Conservation (phyloP, 2,797 vertebrate genomes). For the Anguilla obscura region DNA sequence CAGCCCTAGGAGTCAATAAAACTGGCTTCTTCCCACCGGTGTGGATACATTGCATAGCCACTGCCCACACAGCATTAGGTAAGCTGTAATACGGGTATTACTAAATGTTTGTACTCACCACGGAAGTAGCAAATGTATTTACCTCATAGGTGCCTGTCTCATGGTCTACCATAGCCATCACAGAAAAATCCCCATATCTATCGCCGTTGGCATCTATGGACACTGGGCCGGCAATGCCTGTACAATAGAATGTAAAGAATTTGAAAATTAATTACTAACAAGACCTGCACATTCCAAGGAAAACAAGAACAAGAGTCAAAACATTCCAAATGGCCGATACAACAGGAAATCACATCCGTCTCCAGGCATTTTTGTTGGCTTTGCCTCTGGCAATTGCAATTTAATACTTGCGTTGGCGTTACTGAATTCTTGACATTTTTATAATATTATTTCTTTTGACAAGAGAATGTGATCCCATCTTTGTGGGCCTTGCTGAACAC, state of each 20-base stretch:
- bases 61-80: not conserved
- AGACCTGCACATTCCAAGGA: conserved; percentile 64
- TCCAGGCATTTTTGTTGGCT: conserved; percentile 75
- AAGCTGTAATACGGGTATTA: not conserved
- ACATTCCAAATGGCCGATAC: conserved; percentile 69
- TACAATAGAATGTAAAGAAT: conserved; percentile 63
- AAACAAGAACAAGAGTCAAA: conserved; percentile 68
- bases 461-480: conserved; percentile 69
- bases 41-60: not conserved
- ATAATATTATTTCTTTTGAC: conserved; percentile 71
- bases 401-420: conserved; percentile 78
- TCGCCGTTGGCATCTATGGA: conserved; percentile 93
- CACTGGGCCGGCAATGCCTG: conserved; percentile 94
- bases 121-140: conserved; percentile 47
- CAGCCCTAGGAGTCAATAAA: not conserved
- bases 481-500: conserved; percentile 43
- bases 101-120: not conserved
- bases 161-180: conserved; percentile 88
- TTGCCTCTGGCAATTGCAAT: conserved; percentile 75
- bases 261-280: conserved; percentile 68
- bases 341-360: conserved; percentile 79
- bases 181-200: conserved; percentile 91
- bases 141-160: conserved; percentile 91
- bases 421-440: conserved; percentile 81
- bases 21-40: not conserved